Percentiles rank a stretch among this genome's conserved stretches.
Evolutionary conservation across 2,113 vertebrate species (phyloP).

Genomic region (Coreoperca whiteheadi): DNA sequence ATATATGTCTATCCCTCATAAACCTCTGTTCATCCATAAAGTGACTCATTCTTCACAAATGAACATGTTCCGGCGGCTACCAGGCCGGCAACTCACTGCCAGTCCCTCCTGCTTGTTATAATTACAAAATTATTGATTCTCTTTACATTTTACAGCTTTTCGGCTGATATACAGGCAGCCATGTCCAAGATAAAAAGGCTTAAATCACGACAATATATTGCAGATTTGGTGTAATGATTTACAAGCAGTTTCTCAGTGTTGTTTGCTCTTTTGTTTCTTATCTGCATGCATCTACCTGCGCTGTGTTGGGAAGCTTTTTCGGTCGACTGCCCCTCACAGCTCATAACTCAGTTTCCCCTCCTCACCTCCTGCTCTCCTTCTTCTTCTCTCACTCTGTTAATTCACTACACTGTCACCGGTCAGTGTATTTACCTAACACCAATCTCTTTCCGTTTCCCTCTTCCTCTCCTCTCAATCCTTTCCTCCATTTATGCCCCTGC

Average conservation of each 20-base stretch:
- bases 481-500: constrained; percentile 73
- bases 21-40: constrained; percentile 75
- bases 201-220: not conserved
- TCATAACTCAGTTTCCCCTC: constrained; percentile 46
- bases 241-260: not conserved
- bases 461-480: constrained; percentile 53
- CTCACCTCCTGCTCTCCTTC: constrained; percentile 33
- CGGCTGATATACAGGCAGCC: not conserved
- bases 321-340: constrained; percentile 22
- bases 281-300: not conserved
- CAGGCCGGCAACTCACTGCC: constrained; percentile 25
- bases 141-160: constrained; percentile 45
- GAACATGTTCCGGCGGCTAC: constrained; percentile 64
- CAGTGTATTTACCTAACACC: constrained; percentile 79
- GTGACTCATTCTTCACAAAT: constrained; percentile 73
- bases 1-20: constrained; percentile 81
- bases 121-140: constrained; percentile 50
- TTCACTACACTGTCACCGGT: constrained; percentile 69
- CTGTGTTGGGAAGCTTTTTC: constrained; percentile 12
- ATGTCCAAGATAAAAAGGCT: constrained; percentile 12
- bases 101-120: constrained; percentile 44
- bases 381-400: constrained; percentile 63
- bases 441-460: constrained; percentile 53
- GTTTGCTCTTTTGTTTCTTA: constrained; percentile 27
- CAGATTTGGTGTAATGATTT: not conserved